Evolutionary conservation across 2,113 vertebrate species (phyloP), one percentile per base, ranked within the genome.

Genomic region (Apus apus): DNA sequence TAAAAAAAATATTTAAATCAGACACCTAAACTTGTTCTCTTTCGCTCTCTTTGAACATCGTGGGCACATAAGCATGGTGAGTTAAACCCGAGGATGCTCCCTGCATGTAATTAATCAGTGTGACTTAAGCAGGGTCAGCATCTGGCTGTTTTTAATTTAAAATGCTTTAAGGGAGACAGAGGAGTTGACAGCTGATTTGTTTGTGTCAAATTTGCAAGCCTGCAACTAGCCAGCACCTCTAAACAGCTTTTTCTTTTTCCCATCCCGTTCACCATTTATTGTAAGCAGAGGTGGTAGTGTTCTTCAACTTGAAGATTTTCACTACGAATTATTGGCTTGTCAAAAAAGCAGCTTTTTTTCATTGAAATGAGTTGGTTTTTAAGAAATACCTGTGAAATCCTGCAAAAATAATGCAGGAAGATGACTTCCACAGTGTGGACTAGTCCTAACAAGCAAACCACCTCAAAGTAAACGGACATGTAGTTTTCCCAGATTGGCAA

Each of bases 91-190:
- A 38, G 34, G 46, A 88, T 18, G 15, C 25, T 54, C 32, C n/a
- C 62, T 58, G 23, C 16, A 46, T 73, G 40, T 68, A 87, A 73
- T 65, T 85, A 82, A 82, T 79, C 70, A 93, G 74, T 12, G 8
- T 75, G 78, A 83, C 62, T 94, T 91, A 93, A 75, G 53, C 48
- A 76, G 66, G 71, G 36, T 53, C 85, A 92, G 60, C 40, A 93
- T 80, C 66, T 91, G 74, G 10, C 66, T 79, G 58, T 14, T 90
- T 94, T 93, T 83, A 87, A 70, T 66, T 83, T 72, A 72, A 82
- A 88, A 82, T 30, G 45, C 32, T 79, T 93, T 70, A 53, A 43
- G 40, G 18, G 62, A 85, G 53, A 81, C 14, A 53, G 43, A 82
- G 34, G 18, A 94, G n/a, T 40, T 89, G 65, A 83, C 30, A 90